These are phyloP conservation scores for Caenorhabditis zanzibari DNA, from an alignment of 2,888 invertebrate species.

Conservation along the genomic window DNA sequence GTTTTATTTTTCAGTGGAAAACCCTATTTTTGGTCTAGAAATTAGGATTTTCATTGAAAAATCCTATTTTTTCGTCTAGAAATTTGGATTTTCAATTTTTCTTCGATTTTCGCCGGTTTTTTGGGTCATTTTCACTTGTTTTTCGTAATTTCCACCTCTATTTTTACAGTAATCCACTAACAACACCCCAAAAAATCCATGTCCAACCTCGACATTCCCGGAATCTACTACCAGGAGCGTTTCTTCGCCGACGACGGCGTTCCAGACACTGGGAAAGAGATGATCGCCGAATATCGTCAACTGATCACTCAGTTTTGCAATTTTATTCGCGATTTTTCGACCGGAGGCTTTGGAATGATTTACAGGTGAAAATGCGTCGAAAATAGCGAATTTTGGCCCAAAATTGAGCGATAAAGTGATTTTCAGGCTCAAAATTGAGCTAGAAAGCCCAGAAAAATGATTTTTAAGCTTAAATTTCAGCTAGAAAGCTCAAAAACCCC, in stretches of 20 bases:
- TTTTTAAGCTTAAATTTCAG: neutral
- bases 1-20: neutral
- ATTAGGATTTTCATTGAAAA: conserved; percentile 2
- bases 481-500: too few species aligned
- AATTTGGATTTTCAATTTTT: conserved; percentile 1
- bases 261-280: conserved; percentile 79
- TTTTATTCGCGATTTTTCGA: conserved; percentile 95
- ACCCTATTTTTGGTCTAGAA: too few species aligned
- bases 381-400: too few species aligned
- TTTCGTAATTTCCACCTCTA: neutral
- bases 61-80: neutral
- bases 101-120: neutral
- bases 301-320: conserved; percentile 95
- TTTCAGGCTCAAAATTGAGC: neutral
- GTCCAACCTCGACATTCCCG: conserved; percentile 81
- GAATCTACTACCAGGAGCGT: conserved; percentile 80
- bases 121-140: neutral
- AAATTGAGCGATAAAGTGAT: too few species aligned
- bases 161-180: conserved; percentile 48
- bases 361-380: conserved; percentile 92
- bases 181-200: conserved; percentile 32
- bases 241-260: conserved; percentile 80
- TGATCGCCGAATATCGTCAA: conserved; percentile 81
- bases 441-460: too few species aligned
- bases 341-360: conserved; percentile 95